These are phyloP conservation scores for Lasiurus cinereus DNA, from an alignment of 2,113 vertebrate genomes.

Conservation along the genomic window DNA sequence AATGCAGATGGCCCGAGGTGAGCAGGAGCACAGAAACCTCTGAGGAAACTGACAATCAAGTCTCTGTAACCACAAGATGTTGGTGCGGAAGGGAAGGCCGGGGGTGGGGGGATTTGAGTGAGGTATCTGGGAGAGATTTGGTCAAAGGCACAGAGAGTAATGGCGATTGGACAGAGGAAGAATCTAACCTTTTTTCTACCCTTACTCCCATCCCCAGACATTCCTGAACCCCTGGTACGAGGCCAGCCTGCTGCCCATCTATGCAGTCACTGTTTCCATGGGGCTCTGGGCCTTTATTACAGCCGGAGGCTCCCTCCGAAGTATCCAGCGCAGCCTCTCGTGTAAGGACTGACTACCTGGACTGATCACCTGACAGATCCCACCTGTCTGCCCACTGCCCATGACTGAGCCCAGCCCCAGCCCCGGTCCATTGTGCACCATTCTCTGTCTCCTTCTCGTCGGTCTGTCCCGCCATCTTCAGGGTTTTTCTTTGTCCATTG, in stretches of 20 bases:
- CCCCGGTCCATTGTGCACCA: constrained; percentile 66
- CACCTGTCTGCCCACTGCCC: constrained; percentile 80
- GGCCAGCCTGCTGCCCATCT: constrained; percentile 88
- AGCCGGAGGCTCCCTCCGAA: constrained; percentile 87
- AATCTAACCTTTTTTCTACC: constrained; percentile 22
- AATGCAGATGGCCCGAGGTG: background rate
- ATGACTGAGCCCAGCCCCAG: constrained; percentile 79
- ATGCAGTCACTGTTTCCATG: constrained; percentile 86
- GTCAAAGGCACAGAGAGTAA: background rate
- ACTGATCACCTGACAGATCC: constrained; percentile 78
- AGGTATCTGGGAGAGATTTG: background rate
- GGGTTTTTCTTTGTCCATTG: constrained; percentile 58
- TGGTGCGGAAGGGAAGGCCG: constrained; percentile 3
- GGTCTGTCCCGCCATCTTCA: constrained; percentile 61
- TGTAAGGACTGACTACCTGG: constrained; percentile 86
- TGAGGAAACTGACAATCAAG: background rate
- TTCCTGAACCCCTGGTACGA: constrained; percentile 90
- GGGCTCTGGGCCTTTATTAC: constrained; percentile 89
- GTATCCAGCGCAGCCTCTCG: constrained; percentile 87
- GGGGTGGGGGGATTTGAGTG: background rate
- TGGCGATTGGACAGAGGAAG: background rate
- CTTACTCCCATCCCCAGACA: constrained; percentile 78
- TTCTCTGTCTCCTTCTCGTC: constrained; percentile 65
- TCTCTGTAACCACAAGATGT: background rate
- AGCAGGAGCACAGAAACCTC: background rate